A percentile compares a stretch with the other conserved stretches of the same genome.
These are phyloP conservation scores for Therioaphis trifolii DNA, from an alignment of 2,888 invertebrate species.

Conservation along the genomic window DNA sequence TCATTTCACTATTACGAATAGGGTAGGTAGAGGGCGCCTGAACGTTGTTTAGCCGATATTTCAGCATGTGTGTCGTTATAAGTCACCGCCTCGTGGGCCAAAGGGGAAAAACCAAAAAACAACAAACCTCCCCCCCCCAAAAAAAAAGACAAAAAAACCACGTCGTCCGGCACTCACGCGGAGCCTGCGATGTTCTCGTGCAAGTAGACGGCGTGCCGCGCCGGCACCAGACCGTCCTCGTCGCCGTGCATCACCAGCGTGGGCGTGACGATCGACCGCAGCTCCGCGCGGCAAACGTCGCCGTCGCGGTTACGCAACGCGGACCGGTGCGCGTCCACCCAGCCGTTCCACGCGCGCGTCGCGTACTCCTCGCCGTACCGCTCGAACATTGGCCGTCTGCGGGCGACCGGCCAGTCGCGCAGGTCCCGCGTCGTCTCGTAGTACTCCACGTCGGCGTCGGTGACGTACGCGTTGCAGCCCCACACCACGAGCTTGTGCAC, in stretches of 20 bases:
- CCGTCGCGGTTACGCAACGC: conserved; percentile 76
- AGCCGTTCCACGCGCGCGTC: conserved; percentile 76
- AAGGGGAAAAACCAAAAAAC: too few species aligned
- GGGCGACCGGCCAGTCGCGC: conserved; percentile 79
- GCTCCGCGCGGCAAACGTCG: conserved; percentile 77
- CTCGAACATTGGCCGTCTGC: conserved; percentile 71
- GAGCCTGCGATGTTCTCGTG: conserved; percentile 76
- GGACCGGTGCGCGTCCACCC: conserved; percentile 76
- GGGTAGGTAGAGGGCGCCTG: too few species aligned
- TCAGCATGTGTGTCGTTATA: too few species aligned
- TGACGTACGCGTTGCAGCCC: conserved; percentile 82
- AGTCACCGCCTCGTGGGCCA: too few species aligned
- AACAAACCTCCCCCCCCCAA: too few species aligned
- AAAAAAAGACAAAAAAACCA: too few species aligned
- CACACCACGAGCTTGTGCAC: conserved; percentile 81
- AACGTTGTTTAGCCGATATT: too few species aligned
- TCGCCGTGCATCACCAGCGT: conserved; percentile 86
- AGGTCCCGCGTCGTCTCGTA: conserved; percentile 79
- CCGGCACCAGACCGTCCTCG: conserved; percentile 82
- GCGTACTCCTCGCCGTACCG: conserved; percentile 82
- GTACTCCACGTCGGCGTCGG: conserved; percentile 75
- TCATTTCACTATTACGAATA: too few species aligned
- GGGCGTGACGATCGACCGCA: conserved; percentile 78
- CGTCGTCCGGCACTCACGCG: conserved; percentile 73
- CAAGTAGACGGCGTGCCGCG: conserved; percentile 80